phyloP scores from a whole-genome alignment of 2,113 vertebrate genomes.

The Barnardius zonarius region DNA sequence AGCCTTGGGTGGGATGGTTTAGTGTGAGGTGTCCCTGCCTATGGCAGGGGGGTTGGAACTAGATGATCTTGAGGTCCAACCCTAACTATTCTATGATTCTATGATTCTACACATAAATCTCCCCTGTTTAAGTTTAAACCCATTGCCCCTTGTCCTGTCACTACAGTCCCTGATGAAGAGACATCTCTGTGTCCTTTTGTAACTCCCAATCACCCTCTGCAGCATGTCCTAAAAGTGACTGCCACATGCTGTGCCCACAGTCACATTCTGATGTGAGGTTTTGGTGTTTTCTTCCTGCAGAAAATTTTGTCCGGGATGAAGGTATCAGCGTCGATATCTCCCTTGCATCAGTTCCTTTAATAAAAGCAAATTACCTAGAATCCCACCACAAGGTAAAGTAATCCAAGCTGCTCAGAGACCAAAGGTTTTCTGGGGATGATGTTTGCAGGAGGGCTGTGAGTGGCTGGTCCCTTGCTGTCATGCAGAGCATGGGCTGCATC shows the following conservation, averaged over 20 bases:
- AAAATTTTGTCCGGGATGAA: slow-evolving; percentile 76
- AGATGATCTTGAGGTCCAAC: too few relatives aligned
- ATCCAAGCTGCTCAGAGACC: background rate
- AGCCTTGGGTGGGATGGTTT: too few relatives aligned
- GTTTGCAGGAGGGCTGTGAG: background rate
- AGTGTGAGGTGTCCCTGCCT: too few relatives aligned
- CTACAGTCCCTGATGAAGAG: background rate
- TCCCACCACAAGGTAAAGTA: slow-evolving; percentile 84
- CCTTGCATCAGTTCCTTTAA: slow-evolving; percentile 71
- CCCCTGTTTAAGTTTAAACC: background rate
- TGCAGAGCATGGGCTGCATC: background rate
- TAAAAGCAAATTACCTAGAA: slow-evolving; percentile 82
- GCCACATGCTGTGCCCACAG: background rate
- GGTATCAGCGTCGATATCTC: slow-evolving; percentile 77
- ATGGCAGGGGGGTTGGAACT: too few relatives aligned
- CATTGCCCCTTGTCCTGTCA: background rate
- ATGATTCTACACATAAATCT: background rate
- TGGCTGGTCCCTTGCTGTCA: background rate
- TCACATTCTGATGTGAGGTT: background rate
- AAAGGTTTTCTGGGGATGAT: accelerated
- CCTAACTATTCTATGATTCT: too few relatives aligned
- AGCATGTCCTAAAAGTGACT: background rate
- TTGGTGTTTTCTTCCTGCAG: slow-evolving; percentile 60
- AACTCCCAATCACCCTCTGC: background rate
- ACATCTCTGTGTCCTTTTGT: background rate